phyloP scores from a whole-genome alignment of 2,888 invertebrate species.

The Spilarctia lutea region DNA sequence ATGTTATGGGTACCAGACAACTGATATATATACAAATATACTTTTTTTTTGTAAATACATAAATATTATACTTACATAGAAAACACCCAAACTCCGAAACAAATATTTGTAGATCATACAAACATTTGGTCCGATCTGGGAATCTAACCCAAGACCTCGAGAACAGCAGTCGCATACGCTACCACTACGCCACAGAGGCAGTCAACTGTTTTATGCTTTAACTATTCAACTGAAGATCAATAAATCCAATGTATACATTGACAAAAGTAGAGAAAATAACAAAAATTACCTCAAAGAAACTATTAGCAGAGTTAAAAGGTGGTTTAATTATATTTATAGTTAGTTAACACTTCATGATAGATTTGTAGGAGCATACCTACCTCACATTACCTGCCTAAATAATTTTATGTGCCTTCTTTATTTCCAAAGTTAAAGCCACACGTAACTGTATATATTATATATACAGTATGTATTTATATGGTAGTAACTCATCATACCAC shows the following conservation, averaged over 20 bases:
- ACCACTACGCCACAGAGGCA: too few species aligned
- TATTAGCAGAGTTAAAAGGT: background rate
- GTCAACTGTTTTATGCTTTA: too few species aligned
- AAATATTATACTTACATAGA: too few species aligned
- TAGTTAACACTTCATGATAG: background rate
- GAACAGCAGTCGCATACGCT: too few species aligned
- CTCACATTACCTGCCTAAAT: background rate
- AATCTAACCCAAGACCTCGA: too few species aligned
- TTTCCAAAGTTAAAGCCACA: background rate
- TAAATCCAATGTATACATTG: background rate
- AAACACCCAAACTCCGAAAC: too few species aligned
- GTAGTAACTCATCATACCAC: constrained; percentile 61
- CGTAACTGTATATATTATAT: background rate
- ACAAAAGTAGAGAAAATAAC: background rate
- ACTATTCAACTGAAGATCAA: background rate
- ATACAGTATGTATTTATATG: constrained; percentile 20
- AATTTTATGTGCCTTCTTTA: background rate
- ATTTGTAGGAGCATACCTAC: background rate
- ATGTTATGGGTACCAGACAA: too few species aligned
- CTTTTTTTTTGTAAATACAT: too few species aligned
- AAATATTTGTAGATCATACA: too few species aligned
- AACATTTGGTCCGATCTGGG: too few species aligned
- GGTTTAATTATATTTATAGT: background rate
- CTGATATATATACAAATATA: too few species aligned
- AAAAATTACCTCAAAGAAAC: background rate